Evolutionary conservation across 2,797 vertebrate species (phyloP).

Genomic region (Garrulus glandarius): DNA sequence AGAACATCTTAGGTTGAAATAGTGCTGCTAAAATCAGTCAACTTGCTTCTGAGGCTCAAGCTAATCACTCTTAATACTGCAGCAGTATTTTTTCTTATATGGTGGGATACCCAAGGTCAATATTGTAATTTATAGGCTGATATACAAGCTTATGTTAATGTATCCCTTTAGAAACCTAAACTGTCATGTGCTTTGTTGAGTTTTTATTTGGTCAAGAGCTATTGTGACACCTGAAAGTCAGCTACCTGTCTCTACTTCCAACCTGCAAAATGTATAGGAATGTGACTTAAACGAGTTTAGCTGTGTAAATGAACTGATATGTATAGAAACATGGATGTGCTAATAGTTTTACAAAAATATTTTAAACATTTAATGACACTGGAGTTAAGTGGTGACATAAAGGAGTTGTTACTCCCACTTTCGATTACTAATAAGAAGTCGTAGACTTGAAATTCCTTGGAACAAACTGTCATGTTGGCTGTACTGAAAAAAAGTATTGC

Average conservation of each 20-base stretch:
- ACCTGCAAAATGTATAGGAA: not conserved
- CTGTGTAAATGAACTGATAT: not conserved
- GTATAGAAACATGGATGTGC: not conserved
- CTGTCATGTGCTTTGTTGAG: fast-evolving
- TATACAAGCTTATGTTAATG: not conserved
- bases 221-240: not conserved
- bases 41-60: not conserved
- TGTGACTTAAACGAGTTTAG: not conserved
- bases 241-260: not conserved
- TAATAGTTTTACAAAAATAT: not conserved
- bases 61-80: not conserved
- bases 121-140: not conserved
- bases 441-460: not conserved
- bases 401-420: not conserved
- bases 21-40: not conserved
- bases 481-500: not conserved
- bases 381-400: not conserved
- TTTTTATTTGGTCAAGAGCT: not conserved
- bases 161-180: not conserved
- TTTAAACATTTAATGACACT: fast-evolving
- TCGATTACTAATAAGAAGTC: not conserved
- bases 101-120: not conserved
- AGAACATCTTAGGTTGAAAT: not conserved
- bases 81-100: not conserved
- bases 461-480: not conserved